Evolutionary conservation across 2,797 vertebrate genomes (phyloP).

Genomic region (Darevskia mixta): DNA sequence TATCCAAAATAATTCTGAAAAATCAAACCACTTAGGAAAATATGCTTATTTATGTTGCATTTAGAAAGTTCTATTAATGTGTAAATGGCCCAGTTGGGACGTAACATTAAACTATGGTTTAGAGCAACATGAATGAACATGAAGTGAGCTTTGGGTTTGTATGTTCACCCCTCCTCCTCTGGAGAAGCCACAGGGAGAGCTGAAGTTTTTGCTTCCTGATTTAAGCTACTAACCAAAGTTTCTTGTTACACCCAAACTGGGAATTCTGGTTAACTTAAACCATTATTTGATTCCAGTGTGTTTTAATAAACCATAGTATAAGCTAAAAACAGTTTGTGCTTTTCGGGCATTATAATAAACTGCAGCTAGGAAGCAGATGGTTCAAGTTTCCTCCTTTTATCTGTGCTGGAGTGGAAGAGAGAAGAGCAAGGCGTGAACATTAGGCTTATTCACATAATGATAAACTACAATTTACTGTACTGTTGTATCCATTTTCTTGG

Average conservation of each 20-base stretch:
- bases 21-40: not conserved
- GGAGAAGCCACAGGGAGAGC: not conserved
- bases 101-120: not conserved
- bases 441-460: not conserved
- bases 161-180: not conserved
- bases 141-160: not conserved
- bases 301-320: not conserved
- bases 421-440: not conserved
- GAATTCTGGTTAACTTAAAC: not conserved
- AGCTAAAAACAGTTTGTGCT: not conserved
- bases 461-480: not conserved
- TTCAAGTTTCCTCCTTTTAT: not conserved
- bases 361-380: not conserved
- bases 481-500: not conserved
- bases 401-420: not conserved
- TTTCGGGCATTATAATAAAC: not conserved
- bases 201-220: not conserved
- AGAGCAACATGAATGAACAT: not conserved
- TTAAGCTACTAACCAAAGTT: not conserved
- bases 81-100: not conserved
- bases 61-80: not conserved
- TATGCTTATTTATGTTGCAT: not conserved
- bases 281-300: not conserved
- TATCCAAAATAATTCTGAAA: conserved; percentile 20
- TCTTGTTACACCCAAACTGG: not conserved